phyloP scores from a whole-genome alignment of 1,140 invertebrate species.

The Pseudomyrmex cubaensis region DNA sequence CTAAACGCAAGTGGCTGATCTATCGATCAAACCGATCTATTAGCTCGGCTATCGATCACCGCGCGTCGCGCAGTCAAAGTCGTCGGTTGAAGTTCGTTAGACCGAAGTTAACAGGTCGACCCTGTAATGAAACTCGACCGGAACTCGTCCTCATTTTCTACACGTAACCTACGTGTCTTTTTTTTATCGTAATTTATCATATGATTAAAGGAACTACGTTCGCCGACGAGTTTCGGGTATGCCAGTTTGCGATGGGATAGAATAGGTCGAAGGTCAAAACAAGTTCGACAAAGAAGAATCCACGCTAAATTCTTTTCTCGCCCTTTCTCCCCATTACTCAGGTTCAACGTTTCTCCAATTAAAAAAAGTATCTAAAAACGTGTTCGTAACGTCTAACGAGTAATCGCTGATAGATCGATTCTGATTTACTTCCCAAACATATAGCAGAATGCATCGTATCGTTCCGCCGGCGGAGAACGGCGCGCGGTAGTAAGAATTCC shows the following conservation, averaged over 20 bases:
- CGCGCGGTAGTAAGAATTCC: too few species aligned
- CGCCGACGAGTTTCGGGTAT: conserved; percentile 3
- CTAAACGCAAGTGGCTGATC: conserved; percentile 73
- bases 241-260: conserved; percentile 7
- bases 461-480: too few species aligned
- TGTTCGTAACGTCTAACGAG: conserved; percentile 48
- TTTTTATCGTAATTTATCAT: conserved; percentile 63
- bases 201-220: conserved; percentile 1
- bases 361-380: conserved; percentile 25
- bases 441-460: too few species aligned
- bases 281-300: conserved; percentile 60
- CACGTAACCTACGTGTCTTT: conserved; percentile 16
- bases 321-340: too few species aligned
- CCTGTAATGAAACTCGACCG: conserved; percentile 4
- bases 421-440: neutral
- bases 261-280: conserved; percentile 58
- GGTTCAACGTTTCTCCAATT: conserved; percentile 41
- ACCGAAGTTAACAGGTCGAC: neutral
- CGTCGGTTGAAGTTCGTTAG: conserved; percentile 13
- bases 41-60: conserved; percentile 71
- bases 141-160: conserved; percentile 36
- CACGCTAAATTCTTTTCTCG: conserved; percentile 8
- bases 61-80: conserved; percentile 48
- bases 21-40: conserved; percentile 72
- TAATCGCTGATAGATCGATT: conserved; percentile 36